phyloP scores from a whole-genome alignment of 2,113 vertebrate species.

The Myxocyprinus asiaticus region DNA sequence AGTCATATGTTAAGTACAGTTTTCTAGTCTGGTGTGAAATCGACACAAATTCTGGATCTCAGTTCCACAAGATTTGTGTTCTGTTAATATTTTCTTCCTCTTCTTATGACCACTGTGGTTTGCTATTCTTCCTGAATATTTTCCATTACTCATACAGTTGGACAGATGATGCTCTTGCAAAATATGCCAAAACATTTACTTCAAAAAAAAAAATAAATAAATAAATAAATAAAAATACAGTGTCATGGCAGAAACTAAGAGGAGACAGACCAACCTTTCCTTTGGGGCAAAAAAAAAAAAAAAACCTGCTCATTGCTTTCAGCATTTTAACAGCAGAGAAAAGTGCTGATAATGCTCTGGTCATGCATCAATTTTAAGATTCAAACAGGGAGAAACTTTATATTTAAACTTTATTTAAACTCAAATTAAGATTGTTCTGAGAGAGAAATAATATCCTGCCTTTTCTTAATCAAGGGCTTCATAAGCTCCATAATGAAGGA shows the following conservation, averaged over 20 bases:
- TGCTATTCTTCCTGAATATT: not conserved
- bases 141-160: not conserved
- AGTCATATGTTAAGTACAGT: conserved; percentile 5
- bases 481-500: not conserved
- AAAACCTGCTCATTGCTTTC: not conserved
- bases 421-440: not conserved
- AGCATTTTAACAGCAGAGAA: conserved; percentile 2
- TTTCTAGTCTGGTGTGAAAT: not conserved
- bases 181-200: no score
- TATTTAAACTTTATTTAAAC: conserved; percentile 7
- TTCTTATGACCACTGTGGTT: not conserved
- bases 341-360: conserved; percentile 27
- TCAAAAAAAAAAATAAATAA: no score
- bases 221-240: no score
- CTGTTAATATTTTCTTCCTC: not conserved
- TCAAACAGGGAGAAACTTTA: not conserved
- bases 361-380: conserved; percentile 25
- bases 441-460: not conserved
- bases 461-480: not conserved
- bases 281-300: not conserved
- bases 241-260: no score
- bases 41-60: not conserved
- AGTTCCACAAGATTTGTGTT: not conserved
- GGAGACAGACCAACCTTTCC: conserved; percentile 6
- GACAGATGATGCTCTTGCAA: no score